Percentiles rank a stretch among this genome's conserved stretches.
Evolutionary conservation across 2,113 vertebrate genomes (phyloP).

Genomic region (Haemorhous mexicanus): DNA sequence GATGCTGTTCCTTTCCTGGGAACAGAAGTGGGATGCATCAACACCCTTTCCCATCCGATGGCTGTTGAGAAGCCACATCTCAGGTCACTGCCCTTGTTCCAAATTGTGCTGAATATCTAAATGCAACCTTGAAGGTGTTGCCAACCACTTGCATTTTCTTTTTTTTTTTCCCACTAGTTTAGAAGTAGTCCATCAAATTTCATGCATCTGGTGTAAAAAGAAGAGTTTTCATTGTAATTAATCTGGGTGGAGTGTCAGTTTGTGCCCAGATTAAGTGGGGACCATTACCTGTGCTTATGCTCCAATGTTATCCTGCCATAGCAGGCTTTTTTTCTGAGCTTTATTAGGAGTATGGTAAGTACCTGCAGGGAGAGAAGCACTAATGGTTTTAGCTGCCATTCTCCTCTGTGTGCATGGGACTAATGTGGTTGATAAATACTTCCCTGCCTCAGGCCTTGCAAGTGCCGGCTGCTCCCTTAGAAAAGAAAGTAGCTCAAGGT

Average conservation of each 20-base stretch:
- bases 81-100: neutral
- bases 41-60: neutral
- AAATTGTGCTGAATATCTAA: neutral
- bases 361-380: conserved; percentile 6
- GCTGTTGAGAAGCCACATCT: neutral
- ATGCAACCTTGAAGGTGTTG: neutral
- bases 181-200: neutral
- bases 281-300: conserved; percentile 27
- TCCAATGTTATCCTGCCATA: conserved; percentile 29
- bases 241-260: neutral
- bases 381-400: conserved; percentile 17
- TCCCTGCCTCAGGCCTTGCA: neutral
- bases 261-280: neutral
- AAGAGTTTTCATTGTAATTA: conserved; percentile 10
- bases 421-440: conserved; percentile 1
- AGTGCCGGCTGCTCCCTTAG: neutral
- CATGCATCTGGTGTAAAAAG: neutral
- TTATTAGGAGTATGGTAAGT: conserved; percentile 49
- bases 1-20: neutral
- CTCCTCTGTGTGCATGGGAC: neutral
- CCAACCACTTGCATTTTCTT: neutral
- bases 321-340: conserved; percentile 29
- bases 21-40: neutral
- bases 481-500: neutral
- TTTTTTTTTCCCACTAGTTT: neutral